Evolutionary conservation across 2,797 vertebrate genomes (phyloP), one percentile per base, ranked within the genome.

Genomic region (Neoniphon sammara): DNA sequence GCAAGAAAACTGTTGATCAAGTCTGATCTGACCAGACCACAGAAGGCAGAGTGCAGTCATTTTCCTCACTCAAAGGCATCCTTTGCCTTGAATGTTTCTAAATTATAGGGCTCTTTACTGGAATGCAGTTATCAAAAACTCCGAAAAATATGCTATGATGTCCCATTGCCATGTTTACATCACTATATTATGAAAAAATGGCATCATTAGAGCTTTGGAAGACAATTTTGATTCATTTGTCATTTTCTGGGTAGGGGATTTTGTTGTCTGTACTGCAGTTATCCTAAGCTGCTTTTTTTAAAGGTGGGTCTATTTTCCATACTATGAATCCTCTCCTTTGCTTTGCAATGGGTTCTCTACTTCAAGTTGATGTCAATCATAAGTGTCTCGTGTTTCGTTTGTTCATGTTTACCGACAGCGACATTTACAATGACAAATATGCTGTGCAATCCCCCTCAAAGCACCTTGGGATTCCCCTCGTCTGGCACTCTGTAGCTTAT

Each of bases 201-300:
- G 11, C 44, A n/a, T 64, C 21, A 39, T 57, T 80, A 80, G 54
- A 50, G 49, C 55, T 61, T 74, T 42, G 30, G 20, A 63, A 58
- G 55, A 61, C 27, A 70, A 70, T 75, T 61, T 34, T 58, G 15
- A 53, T 72, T 70, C 14, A 9, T 69, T 71, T 21, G 46, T 49
- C 31, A 11, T 80, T 83, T 78, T 42, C 61, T 62, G 72, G 77
- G 27, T 14, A 17, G 63, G 23, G 12, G 2, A 21, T 78, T 23
- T 42, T 53, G 27, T 81, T 54, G 50, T 81, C 15, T 59, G 46
- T 71, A 58, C 61, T 70, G 23, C 79, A 59, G 54, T 61, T 63
- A 70, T 54, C 30, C 63, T 47, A 80, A 82, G 81, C 77, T 85
- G 81, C 83, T 88, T 88, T 87, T n/a, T 65, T 47, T 25, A 57